phyloP scores from a whole-genome alignment of 2,888 invertebrate genomes.

The Mythimna impura region DNA sequence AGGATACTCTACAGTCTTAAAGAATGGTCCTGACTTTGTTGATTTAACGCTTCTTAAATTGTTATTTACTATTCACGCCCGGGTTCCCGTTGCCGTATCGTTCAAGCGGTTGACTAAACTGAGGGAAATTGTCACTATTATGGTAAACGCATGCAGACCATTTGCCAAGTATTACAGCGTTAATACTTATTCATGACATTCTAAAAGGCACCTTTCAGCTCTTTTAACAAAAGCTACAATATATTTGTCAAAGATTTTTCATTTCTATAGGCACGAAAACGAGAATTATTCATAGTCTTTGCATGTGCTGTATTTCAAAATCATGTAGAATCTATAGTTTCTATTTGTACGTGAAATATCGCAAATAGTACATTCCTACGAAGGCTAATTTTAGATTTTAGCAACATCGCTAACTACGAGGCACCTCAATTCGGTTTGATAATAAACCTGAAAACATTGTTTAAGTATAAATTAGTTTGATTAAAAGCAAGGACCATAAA shows the following conservation, averaged over 20 bases:
- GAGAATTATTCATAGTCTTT: constrained; percentile 27
- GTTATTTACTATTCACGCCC: neutral
- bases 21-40: neutral
- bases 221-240: constrained; percentile 30
- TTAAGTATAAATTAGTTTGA: constrained; percentile 46
- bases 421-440: constrained; percentile 13
- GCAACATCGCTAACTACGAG: neutral
- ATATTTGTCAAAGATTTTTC: constrained; percentile 17
- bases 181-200: constrained; percentile 17
- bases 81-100: constrained; percentile 9
- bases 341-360: neutral
- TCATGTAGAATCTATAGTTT: constrained; percentile 19
- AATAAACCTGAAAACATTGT: constrained; percentile 32
- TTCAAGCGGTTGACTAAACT: constrained; percentile 19
- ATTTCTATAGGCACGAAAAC: constrained; percentile 31
- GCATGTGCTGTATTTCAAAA: constrained; percentile 36
- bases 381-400: constrained; percentile 12
- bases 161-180: constrained; percentile 55
- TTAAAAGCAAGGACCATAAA: constrained; percentile 56
- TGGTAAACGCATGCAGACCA: constrained; percentile 46
- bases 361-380: neutral
- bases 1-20: no score
- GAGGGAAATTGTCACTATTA: constrained; percentile 41
- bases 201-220: constrained; percentile 44
- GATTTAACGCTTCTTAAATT: constrained; percentile 1